A percentile compares a stretch with the other conserved stretches of the same genome.
phyloP scores from a whole-genome alignment of 1,140 invertebrate species.

The Trissolcus basalis region DNA sequence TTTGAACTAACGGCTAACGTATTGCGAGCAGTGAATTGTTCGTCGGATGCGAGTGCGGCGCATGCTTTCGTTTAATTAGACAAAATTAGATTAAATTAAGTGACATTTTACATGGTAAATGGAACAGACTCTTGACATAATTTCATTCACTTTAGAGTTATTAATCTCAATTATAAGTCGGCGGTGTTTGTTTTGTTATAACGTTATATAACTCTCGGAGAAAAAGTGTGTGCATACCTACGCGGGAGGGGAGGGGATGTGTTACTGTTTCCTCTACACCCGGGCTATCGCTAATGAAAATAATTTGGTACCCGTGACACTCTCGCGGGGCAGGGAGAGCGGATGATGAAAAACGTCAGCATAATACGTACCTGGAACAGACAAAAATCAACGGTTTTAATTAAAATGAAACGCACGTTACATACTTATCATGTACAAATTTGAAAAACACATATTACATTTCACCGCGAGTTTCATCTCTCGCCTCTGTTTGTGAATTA shows the following conservation, averaged over 20 bases:
- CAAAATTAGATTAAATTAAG: conserved; percentile 50
- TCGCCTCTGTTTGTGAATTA: too few relatives aligned
- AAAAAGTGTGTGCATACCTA: neutral
- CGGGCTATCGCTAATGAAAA: neutral
- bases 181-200: conserved; percentile 1
- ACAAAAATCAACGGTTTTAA: conserved; percentile 17
- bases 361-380: conserved; percentile 28
- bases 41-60: neutral
- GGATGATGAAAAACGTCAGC: too few relatives aligned
- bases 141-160: conserved; percentile 32
- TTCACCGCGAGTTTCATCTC: too few relatives aligned
- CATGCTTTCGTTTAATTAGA: conserved; percentile 37
- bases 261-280: too few relatives aligned
- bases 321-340: too few relatives aligned
- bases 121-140: conserved; percentile 24
- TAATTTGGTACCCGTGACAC: neutral
- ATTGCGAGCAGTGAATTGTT: conserved; percentile 27
- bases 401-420: conserved; percentile 11
- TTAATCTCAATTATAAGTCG: conserved; percentile 23
- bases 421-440: neutral
- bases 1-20: conserved; percentile 13
- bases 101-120: conserved; percentile 40
- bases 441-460: too few relatives aligned
- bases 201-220: neutral
- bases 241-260: neutral